Evolutionary conservation across 1,140 invertebrate species (phyloP).

Genomic region (Phortica variegata): DNA sequence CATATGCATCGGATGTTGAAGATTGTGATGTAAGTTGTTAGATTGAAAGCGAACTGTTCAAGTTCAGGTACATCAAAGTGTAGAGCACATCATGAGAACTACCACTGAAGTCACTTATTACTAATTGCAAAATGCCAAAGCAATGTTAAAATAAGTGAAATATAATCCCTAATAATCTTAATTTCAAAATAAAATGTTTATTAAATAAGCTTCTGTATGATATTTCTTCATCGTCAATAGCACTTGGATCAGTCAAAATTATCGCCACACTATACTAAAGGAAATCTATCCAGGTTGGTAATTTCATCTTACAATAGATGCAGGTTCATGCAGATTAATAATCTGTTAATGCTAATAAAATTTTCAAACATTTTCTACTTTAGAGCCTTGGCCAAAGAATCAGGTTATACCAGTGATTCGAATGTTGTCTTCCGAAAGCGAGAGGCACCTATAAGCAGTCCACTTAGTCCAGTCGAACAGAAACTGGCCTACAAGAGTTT

Average conservation of each 20-base stretch:
- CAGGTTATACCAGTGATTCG: conserved; percentile 88
- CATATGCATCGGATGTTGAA: conserved; percentile 65
- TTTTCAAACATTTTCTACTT: neutral
- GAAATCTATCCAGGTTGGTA: conserved; percentile 52
- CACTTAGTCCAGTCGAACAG: conserved; percentile 76
- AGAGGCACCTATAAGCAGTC: conserved; percentile 65
- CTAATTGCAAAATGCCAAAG: conserved; percentile 21
- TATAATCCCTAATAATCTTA: conserved; percentile 14
- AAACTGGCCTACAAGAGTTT: conserved; percentile 80
- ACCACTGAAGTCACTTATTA: conserved; percentile 29
- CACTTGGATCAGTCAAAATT: conserved; percentile 66
- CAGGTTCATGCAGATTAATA: too few relatives aligned
- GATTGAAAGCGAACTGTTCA: too few relatives aligned
- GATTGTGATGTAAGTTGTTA: conserved; percentile 63
- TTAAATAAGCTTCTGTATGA: neutral
- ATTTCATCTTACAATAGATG: too few relatives aligned
- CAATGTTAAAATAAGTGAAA: conserved; percentile 3
- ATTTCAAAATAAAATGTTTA: neutral
- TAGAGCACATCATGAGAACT: conserved; percentile 32
- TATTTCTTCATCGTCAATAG: conserved; percentile 47
- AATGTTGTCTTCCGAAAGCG: conserved; percentile 79
- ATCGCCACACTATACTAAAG: conserved; percentile 58
- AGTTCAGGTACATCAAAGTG: too few relatives aligned
- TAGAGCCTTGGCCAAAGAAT: conserved; percentile 70
- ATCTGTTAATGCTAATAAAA: neutral